Evolutionary conservation across 2,888 invertebrate species (phyloP), one percentile per base, ranked within the genome.

Genomic region (Brachycybe producta): DNA sequence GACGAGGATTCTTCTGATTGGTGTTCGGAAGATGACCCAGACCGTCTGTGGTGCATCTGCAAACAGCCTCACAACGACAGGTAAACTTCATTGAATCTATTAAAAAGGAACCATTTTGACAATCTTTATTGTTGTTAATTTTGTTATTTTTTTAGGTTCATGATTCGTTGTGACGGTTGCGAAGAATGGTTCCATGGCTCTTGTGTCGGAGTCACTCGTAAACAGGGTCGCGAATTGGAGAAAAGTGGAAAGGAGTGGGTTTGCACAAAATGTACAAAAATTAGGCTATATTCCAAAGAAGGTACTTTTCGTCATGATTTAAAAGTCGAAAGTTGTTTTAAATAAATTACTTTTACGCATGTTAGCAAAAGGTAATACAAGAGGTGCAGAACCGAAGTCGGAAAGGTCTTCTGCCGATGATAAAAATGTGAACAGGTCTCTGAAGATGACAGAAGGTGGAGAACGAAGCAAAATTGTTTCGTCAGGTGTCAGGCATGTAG

Each of bases 161-260:
- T 95, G 94, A 94, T 94, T 61, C 90, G 90, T 66, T 95, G 95
- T 67, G 94, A 95, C 67, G 76, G 78, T 13, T 95, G 94, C 65
- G 86, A 90, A 65, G 91, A 94, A 64, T 95, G 94, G 94, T 95
- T 88, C 66, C 94, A 95, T 65, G 94, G 94, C n/a, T 86, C 84
- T 63, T 95, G 94, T 70, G 92, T 95, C 13, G 86, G 85, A 60
- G 84, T 95, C 38, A 88, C 88, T 19, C 82, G 87, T 71, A 78
- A 82, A 15, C 54, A 61, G 64, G 75, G 76, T 27, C 79, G 84
- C 61, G 83, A 86, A 68, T 90, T 94, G 85, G 92, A 94, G 65
- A 77, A 80, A 48, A 79, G 82, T 58, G 84, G 86, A 7, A 77
- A 80, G 55, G 86, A 87, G 63, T 91, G 91, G 91, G 78, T 82